These are phyloP conservation scores for Thamnophis sirtalis DNA, from an alignment of 2,113 vertebrate genomes.

Conservation along the genomic window DNA sequence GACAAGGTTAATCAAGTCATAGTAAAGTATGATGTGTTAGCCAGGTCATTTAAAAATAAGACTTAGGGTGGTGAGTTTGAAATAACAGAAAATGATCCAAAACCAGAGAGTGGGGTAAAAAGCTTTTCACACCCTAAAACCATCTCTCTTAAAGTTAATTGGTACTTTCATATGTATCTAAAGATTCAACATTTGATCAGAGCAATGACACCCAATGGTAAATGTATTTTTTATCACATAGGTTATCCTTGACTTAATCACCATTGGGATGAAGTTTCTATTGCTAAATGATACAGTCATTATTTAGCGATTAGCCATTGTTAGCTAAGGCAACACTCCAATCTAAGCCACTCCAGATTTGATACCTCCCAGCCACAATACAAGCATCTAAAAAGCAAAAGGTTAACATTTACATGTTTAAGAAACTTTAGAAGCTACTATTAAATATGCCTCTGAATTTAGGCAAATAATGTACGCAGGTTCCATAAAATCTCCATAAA, in stretches of 20 bases:
- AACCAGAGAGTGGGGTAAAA: neutral
- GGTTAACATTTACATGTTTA: neutral
- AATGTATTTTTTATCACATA: too few relatives aligned
- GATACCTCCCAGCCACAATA: neutral
- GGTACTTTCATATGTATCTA: neutral
- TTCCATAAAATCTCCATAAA: neutral
- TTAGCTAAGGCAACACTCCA: neutral
- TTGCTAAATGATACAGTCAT: neutral
- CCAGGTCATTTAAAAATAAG: neutral
- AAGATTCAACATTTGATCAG: neutral
- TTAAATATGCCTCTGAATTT: neutral
- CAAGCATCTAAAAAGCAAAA: neutral
- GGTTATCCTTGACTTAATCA: neutral
- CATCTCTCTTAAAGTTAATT: neutral
- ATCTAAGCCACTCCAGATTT: neutral
- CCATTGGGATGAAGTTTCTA: neutral
- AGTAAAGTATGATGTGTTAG: neutral
- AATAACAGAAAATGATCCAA: neutral
- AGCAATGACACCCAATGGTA: neutral
- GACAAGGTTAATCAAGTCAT: neutral
- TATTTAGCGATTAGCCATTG: neutral
- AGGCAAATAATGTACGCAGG: neutral
- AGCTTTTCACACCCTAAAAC: neutral
- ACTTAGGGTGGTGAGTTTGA: neutral
- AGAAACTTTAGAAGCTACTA: neutral